A percentile compares a stretch with the other conserved stretches of the same genome.
Evolutionary conservation across 2,888 invertebrate genomes (phyloP).

Genomic region (Dascillus cervinus): DNA sequence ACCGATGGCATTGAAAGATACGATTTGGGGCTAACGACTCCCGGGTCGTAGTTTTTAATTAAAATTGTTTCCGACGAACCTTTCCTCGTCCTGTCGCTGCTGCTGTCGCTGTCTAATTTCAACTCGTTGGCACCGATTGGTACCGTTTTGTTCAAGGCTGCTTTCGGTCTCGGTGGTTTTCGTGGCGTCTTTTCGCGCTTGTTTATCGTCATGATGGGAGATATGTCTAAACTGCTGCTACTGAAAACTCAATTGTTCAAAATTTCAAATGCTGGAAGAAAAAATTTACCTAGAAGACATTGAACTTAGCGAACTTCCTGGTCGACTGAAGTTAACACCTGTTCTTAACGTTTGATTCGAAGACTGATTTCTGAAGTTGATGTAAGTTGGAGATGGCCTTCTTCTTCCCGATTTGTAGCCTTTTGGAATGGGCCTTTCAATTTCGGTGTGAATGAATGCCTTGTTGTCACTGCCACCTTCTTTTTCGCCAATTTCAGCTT

Average conservation of each 20-base stretch:
- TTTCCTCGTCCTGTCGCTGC: slow-evolving; percentile 25
- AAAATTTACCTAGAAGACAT: background rate
- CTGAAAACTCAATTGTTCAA: slow-evolving; percentile 15
- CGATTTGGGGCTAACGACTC: slow-evolving; percentile 55
- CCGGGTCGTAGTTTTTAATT: slow-evolving; percentile 30
- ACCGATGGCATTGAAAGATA: slow-evolving; percentile 82
- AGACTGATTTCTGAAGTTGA: slow-evolving; percentile 32
- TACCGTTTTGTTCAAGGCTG: slow-evolving; percentile 35
- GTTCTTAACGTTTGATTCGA: slow-evolving; percentile 27
- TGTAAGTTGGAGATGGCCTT: slow-evolving; percentile 35
- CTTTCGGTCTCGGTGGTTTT: slow-evolving; percentile 29
- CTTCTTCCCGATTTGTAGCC: slow-evolving; percentile 25
- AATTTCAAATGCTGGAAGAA: background rate
- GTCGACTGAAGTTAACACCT: slow-evolving; percentile 23
- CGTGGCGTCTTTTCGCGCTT: slow-evolving; percentile 27
- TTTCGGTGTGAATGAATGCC: slow-evolving; percentile 36
- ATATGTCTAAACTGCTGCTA: slow-evolving; percentile 35
- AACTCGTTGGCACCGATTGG: slow-evolving; percentile 23
- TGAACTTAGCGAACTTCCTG: slow-evolving; percentile 26
- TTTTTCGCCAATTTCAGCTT: slow-evolving; percentile 35
- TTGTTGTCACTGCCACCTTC: slow-evolving; percentile 31
- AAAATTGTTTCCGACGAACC: slow-evolving; percentile 31
- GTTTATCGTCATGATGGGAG: slow-evolving; percentile 34
- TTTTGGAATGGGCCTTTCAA: slow-evolving; percentile 41
- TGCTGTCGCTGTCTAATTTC: slow-evolving; percentile 26